Evolutionary conservation across 2,888 invertebrate species (phyloP).

Genomic region (Prionchulus punctatus): DNA sequence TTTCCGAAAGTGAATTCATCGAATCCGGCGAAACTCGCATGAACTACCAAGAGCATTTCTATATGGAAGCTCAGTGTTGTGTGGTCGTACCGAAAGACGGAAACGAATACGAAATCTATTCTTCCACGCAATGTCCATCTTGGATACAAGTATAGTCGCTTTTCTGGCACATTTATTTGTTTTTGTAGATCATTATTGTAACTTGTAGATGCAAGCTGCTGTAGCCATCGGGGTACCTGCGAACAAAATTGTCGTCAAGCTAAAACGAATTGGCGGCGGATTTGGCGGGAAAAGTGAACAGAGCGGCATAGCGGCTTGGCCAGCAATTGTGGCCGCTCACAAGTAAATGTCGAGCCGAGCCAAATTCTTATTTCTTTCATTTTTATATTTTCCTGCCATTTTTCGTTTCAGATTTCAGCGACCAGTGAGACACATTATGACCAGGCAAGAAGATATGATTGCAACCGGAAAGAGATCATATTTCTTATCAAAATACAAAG

Average conservation of each 20-base stretch:
- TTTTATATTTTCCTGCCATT: too few relatives aligned
- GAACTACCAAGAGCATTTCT: conserved; percentile 91
- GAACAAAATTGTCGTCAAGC: conserved; percentile 52
- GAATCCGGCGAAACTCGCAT: conserved; percentile 59
- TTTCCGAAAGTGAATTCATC: conserved; percentile 48
- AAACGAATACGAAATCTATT: conserved; percentile 58
- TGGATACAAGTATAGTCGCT: conserved; percentile 43
- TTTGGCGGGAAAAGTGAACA: conserved; percentile 93
- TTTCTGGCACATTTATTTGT: too few relatives aligned
- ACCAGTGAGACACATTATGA: conserved; percentile 70
- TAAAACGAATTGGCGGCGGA: conserved; percentile 78
- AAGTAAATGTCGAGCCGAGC: too few relatives aligned
- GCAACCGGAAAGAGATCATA: conserved; percentile 76
- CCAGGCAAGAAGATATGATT: conserved; percentile 84
- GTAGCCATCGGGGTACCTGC: conserved; percentile 54
- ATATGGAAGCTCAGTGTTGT: conserved; percentile 60
- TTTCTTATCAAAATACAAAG: conserved; percentile 65
- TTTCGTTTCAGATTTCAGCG: conserved; percentile 50
- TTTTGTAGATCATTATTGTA: too few relatives aligned
- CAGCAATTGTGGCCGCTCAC: too few relatives aligned
- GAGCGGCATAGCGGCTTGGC: too few relatives aligned
- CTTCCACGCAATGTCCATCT: not conserved
- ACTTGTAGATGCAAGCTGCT: conserved; percentile 49
- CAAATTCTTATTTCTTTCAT: too few relatives aligned
- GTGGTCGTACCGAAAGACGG: conserved; percentile 39